A percentile compares a stretch with the other conserved stretches of the same genome.
Evolutionary conservation across 2,888 invertebrate genomes (phyloP).

Genomic region (Amiota minor): DNA sequence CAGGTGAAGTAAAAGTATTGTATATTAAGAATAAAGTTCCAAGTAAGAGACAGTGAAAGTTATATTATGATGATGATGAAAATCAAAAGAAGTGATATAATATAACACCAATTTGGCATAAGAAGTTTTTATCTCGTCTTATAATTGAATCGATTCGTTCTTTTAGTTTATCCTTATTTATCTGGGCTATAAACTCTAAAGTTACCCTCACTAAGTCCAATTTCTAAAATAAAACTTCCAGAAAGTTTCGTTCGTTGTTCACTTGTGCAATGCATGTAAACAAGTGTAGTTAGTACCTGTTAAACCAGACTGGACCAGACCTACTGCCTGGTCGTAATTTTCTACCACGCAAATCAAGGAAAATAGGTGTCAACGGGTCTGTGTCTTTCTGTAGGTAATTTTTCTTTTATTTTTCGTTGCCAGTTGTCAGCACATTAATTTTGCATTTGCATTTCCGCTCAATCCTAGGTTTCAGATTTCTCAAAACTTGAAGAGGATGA

Average conservation of each 20-base stretch:
- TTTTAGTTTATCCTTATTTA: no score
- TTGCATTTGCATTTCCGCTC: slow-evolving; percentile 67
- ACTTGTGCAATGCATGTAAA: slow-evolving; percentile 49
- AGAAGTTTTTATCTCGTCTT: no score
- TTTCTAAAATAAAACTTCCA: not conserved
- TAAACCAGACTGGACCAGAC: slow-evolving; percentile 54
- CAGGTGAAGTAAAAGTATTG: no score
- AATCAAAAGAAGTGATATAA: no score
- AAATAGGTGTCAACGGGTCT: slow-evolving; percentile 27
- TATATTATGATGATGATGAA: no score
- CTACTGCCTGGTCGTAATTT: slow-evolving; percentile 5
- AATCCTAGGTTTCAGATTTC: slow-evolving; percentile 62
- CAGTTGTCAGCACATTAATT: slow-evolving; percentile 49
- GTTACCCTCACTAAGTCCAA: no score
- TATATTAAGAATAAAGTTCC: no score
- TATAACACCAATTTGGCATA: no score
- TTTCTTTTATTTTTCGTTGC: not conserved
- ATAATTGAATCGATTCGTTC: no score
- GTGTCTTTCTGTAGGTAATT: not conserved
- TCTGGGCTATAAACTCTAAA: no score
- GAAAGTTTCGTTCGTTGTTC: not conserved
- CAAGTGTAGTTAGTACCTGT: slow-evolving; percentile 66
- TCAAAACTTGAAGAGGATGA: slow-evolving; percentile 15
- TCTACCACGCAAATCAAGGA: not conserved
- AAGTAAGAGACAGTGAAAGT: no score